Evolutionary conservation across 1,140 invertebrate genomes (phyloP), one percentile per base, ranked within the genome.

Genomic region (Branchinecta lynchi): DNA sequence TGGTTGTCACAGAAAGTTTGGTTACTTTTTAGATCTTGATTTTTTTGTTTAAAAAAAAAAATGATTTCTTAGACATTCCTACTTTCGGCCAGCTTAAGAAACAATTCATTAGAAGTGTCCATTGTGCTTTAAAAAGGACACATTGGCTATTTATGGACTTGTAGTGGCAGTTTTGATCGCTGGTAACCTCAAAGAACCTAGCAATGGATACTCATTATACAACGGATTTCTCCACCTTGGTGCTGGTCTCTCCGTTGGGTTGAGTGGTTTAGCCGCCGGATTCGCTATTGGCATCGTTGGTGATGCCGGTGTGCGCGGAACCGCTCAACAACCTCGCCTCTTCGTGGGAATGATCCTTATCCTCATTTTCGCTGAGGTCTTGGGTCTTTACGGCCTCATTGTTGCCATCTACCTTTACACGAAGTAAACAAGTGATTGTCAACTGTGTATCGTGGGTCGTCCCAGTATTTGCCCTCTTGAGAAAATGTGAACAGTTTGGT

Each of bases 301-400:
- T 76, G 96, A 99, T 79, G 94, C 95, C 70, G 96, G 95, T 79
- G 96, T 99, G 7, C 85, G 96, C 79, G 96, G 96, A 76, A 98
- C 94, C 73, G 96, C 96, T 71, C 96, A 99, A 80, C 96, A 99
- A 79, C 96, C 96, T 20, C 87, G 96, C 80, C 86, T 98, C 73
- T 98, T 96, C 83, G 94, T 99, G 76, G 96, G 96, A 78, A 99
- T 99, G 96, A 98, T 99, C 79, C 86, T 99, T 75, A 99, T 99
- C 82, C 89, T 99, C 78, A 99, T 99, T 86, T 99, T 99, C 84
- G 96, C 96, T 79, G 96, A 99, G 87, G 96, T 99, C 79, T 87
- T 99, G 83, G 96, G 96, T 88, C 89, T 99, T 73, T 99, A 99
- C 83, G 96, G 96, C 79, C 87, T 99, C 76, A 99, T 99, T 81